Percentiles rank a stretch among this genome's conserved stretches.
These are phyloP conservation scores for Balanococcus diminutus DNA, from an alignment of 2,888 invertebrate genomes.

Conservation along the genomic window DNA sequence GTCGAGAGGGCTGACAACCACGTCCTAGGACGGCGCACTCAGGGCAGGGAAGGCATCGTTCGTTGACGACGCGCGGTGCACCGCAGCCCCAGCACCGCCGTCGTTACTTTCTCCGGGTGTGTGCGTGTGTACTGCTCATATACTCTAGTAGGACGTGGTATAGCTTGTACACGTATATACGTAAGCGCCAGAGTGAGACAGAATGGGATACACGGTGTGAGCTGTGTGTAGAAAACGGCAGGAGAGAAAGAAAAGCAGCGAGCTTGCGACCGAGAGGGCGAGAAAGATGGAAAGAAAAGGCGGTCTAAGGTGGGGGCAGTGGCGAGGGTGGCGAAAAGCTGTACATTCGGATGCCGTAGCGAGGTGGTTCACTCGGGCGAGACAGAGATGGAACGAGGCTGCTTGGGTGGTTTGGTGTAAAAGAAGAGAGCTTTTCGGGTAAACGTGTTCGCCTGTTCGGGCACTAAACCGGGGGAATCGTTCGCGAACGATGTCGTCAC, in stretches of 20 bases:
- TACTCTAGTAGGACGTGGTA: too few relatives aligned
- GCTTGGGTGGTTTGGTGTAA: neutral
- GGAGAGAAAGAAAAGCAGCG: neutral
- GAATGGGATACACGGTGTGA: neutral
- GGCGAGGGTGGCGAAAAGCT: neutral
- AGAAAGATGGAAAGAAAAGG: neutral
- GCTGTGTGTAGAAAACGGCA: neutral
- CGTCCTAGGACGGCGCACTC: neutral
- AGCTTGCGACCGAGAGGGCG: neutral
- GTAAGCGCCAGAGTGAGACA: neutral
- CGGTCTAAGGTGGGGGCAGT: neutral
- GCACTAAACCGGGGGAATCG: slow-evolving; percentile 17
- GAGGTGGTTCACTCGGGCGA: neutral
- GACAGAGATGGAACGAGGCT: neutral
- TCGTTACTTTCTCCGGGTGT: neutral
- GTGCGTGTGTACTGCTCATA: neutral
- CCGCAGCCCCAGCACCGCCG: neutral
- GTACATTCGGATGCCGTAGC: neutral
- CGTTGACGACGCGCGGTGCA: neutral
- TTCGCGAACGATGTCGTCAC: slow-evolving; percentile 47
- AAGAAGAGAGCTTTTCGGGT: neutral
- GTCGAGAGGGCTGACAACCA: neutral
- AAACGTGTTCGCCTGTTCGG: neutral
- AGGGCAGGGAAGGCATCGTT: neutral
- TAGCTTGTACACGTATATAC: neutral